Evolutionary conservation across 23 tunicate genomes (phyloP), one percentile per base, ranked within the genome.

Genomic region (Halocynthia roretzi): DNA sequence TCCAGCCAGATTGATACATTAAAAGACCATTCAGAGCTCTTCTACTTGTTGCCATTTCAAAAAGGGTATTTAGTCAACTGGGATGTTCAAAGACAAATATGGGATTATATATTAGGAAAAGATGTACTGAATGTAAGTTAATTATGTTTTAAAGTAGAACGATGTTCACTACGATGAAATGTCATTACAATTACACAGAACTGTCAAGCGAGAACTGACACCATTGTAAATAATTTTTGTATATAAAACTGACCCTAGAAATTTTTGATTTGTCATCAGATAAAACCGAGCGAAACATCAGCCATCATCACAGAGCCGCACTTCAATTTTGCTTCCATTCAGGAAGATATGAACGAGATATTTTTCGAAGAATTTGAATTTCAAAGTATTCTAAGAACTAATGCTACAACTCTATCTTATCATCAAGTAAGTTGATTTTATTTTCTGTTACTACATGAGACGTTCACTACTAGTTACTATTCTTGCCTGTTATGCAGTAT

Each of bases 361-460:
- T 96, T 96, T 53, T 96, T 96, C 80, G 99, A 96, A 75, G 99
- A 96, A 67, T 96, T 85, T 71, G 93, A 86, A 54, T 96, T 96
- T 71, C 68, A 78, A 73, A 85, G 83, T 52, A 80, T 96, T 68
- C 67, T 85, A 49, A 70, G 99, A 79, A 85, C 88, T 6, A 96
- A 96, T 66, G 67, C 96, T 10, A 70, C 96, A 18, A 89, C 89
- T 19, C 55, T 96, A 19, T 81, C 98, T 8, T 79, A 70, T 76
- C 68, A 83, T 17, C 75, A 86, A 58, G 96, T 89, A 52, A 66
- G 65, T 53, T 68, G 10, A 52, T 57, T 60, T 60, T 60, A 15
- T 60, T 60, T 60, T 15, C 4, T 15, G 17, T 15, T 60, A 60
- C 17, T 60, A 15, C 4, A 15, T 60, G 2, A 60, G n/a, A n/a